Conservation (phyloP, 2,113 vertebrate species). For the Bambusicola thoracicus region DNA sequence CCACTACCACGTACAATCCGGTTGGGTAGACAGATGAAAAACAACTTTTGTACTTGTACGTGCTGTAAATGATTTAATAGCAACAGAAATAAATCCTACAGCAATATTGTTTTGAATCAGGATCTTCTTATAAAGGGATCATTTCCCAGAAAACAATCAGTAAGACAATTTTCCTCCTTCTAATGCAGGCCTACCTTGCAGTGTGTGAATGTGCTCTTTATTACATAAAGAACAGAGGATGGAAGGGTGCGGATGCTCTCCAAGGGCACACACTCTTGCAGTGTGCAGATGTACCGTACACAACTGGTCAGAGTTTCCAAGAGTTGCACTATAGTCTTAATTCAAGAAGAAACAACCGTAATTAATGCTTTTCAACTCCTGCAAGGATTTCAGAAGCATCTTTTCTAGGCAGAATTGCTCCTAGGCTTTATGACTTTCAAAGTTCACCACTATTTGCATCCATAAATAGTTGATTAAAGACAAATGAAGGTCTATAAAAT, state of each 20-base stretch:
- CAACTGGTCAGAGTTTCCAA: conserved; percentile 83
- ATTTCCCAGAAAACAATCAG: not conserved
- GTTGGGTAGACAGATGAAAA: not conserved
- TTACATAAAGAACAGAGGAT: conserved; percentile 81
- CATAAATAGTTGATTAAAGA: not conserved
- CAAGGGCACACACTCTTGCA: conserved; percentile 77
- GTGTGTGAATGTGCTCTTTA: conserved; percentile 88
- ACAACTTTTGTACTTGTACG: not conserved
- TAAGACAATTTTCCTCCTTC: not conserved
- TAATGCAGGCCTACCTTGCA: conserved; percentile 85
- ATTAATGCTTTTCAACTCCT: not conserved
- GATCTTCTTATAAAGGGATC: not conserved
- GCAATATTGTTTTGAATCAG: not conserved
- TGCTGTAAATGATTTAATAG: not conserved
- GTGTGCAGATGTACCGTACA: conserved; percentile 80
- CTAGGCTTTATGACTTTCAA: not conserved
- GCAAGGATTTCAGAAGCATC: not conserved
- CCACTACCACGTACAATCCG: not conserved
- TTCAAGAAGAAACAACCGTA: not conserved
- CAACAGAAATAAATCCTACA: rapidly evolving
- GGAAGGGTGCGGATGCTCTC: conserved; percentile 86
- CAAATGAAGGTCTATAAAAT: not conserved
- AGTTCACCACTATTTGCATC: not conserved
- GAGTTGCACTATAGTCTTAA: conserved; percentile 85
- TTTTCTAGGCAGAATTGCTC: not conserved